Base-by-base conservation (phyloP, 2,113 vertebrate species). In the Casuarius casuarius region DNA sequence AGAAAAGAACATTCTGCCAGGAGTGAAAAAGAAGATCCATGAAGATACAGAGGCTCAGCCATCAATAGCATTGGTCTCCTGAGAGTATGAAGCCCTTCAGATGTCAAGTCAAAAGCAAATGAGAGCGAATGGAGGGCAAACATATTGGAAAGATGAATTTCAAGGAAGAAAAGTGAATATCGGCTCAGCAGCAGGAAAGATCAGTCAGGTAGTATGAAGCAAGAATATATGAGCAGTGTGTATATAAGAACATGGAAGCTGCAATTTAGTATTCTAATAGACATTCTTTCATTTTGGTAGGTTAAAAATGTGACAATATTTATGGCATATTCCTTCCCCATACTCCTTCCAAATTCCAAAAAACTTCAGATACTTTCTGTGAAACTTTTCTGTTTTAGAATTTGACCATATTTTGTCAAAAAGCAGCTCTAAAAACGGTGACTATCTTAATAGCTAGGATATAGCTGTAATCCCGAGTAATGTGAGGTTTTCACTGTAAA, bases 101-200 rank as follows among this genome's bases (percentile, higher is more conserved):
- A 93, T 86, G 93, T 78, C 65, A 84, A 54, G 51, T 81, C 68
- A 91, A 91, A 94, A 89, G 75, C 21, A 94, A 90, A 56, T n/a
- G 49, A 86, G 38, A 86, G 40, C 72, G 76, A 78, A 94, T 90
- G 79, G 54, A 90, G 6, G 26, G 19, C 63, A 88, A 87, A 93
- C 82, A 87, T 94, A 93, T 6, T 33, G 54, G 63, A 80, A 92
- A 77, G 14, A 81, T 19, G 49, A 95, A 84, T 91, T 96, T 90
- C 54, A 95, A 76, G 92, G n/a, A 85, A 80, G 25, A 40, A 6
- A 35, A 79, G 25, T 0, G 1, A 74, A 26, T 58, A 33, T 79
- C 71, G 85, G 29, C 22, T 85, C 26, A 70, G 62, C 78, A 52
- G 12, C 13, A 75, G 15, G 20, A 72, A 75, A 79, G n/a, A 74